Percentiles rank a stretch among this genome's conserved stretches.
Conservation (phyloP, 2,888 invertebrate species). For the Andricus quercusramuli region DNA sequence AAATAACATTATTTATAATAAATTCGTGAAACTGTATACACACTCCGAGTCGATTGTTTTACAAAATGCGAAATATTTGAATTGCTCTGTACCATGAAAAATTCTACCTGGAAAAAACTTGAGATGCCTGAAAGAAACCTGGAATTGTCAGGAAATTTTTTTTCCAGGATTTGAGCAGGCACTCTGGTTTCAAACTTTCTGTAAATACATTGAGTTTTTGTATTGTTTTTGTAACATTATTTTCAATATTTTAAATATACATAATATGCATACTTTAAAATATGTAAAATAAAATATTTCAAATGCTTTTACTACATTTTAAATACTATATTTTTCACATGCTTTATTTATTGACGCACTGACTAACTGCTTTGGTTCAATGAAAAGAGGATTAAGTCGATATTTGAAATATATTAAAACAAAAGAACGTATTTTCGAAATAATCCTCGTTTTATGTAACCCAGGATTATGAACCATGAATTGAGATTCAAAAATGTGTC, state of each 20-base stretch:
- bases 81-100: too few relatives aligned
- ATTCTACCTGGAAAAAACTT: too few relatives aligned
- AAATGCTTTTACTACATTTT: not conserved
- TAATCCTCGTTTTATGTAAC: constrained; percentile 7
- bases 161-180: too few relatives aligned
- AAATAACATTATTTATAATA: too few relatives aligned
- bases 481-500: not conserved
- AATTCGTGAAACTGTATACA: too few relatives aligned
- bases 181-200: too few relatives aligned
- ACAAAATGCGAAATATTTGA: too few relatives aligned
- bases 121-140: too few relatives aligned
- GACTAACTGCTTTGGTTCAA: not conserved
- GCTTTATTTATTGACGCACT: not conserved
- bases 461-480: not conserved
- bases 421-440: not conserved
- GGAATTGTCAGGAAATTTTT: too few relatives aligned
- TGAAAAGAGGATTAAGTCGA: not conserved
- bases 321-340: not conserved
- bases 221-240: not conserved
- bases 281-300: not conserved
- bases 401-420: constrained; percentile 4
- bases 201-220: too few relatives aligned
- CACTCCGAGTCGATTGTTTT: too few relatives aligned
- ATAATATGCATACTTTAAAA: too few relatives aligned
- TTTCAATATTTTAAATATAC: not conserved